Conservation (phyloP, 2,888 invertebrate genomes). For the Dilophus febrilis region DNA sequence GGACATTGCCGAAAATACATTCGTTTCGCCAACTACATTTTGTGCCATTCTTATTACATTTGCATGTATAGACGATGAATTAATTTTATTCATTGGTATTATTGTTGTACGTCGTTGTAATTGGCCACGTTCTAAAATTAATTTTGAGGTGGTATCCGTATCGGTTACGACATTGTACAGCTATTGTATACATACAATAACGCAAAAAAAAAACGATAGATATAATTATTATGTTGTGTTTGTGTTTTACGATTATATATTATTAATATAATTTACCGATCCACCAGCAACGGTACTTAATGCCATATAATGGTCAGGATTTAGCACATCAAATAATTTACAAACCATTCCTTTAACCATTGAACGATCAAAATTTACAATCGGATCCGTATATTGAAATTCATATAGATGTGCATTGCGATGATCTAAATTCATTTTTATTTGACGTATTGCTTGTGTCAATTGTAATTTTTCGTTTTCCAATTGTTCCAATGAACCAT, state of each 20-base stretch:
- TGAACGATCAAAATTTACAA: constrained; percentile 46
- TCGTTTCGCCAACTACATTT: constrained; percentile 56
- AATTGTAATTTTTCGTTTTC: constrained; percentile 34
- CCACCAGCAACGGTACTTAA: constrained; percentile 75
- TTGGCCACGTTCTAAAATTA: constrained; percentile 65
- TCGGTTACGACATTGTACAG: constrained; percentile 84
- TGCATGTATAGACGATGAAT: constrained; percentile 40
- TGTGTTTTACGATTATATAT: no score
- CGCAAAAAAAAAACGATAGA: constrained; percentile 2
- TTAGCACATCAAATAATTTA: constrained; percentile 55
- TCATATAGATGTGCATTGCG: constrained; percentile 23
- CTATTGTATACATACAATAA: constrained; percentile 41
- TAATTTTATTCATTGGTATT: constrained; percentile 82
- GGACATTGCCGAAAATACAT: constrained; percentile 65
- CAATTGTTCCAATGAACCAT: constrained; percentile 39
- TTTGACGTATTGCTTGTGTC: constrained; percentile 34
- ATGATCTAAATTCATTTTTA: constrained; percentile 26
- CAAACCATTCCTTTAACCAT: constrained; percentile 65
- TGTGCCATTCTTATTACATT: constrained; percentile 48
- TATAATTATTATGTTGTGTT: background rate
- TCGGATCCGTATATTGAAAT: constrained; percentile 65
- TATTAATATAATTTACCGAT: constrained; percentile 37
- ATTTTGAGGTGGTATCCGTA: constrained; percentile 66
- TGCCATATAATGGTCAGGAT: constrained; percentile 54
- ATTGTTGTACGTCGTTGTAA: constrained; percentile 68